phyloP scores from a whole-genome alignment of 35 echinoderm and acorn worm genomes.

The Diadema setosum region DNA sequence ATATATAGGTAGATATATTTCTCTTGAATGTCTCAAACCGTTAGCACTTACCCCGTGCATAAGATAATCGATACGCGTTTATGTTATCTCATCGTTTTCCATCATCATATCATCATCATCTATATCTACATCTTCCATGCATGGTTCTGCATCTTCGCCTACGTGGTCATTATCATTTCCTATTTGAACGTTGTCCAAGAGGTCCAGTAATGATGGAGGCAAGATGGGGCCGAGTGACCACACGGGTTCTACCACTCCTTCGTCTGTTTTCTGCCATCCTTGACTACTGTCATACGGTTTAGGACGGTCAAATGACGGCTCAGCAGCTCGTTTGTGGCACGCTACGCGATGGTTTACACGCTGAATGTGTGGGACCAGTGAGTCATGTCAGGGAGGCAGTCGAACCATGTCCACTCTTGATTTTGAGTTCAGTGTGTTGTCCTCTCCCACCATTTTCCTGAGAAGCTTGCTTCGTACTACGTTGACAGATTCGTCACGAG shows the following conservation, averaged over 20 bases:
- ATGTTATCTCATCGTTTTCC: too few relatives aligned
- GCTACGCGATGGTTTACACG: constrained; percentile 50
- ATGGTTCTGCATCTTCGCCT: background rate
- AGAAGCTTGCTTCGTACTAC: background rate
- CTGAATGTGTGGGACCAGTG: constrained; percentile 25
- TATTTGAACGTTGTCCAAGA: background rate
- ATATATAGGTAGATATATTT: too few relatives aligned
- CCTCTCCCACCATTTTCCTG: constrained; percentile 13
- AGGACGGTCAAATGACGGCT: background rate
- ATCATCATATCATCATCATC: background rate
- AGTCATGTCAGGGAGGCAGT: constrained; percentile 17
- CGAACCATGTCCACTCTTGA: constrained; percentile 20
- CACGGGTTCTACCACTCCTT: constrained; percentile 25
- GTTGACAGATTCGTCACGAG: constrained; percentile 2
- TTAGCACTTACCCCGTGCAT: too few relatives aligned
- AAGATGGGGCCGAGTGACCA: constrained; percentile 30
- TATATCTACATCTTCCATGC: background rate
- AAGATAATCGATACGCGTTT: too few relatives aligned
- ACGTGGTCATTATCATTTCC: background rate
- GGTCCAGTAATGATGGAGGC: constrained; percentile 32
- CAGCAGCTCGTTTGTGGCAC: constrained; percentile 2
- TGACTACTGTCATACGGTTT: constrained; percentile 30
- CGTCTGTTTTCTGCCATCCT: constrained; percentile 44
- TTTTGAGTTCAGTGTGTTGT: constrained; percentile 17
- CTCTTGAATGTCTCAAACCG: too few relatives aligned